Evolutionary conservation across 2,888 invertebrate genomes (phyloP), one percentile per base, ranked within the genome.

Genomic region (Tethea ocularis): DNA sequence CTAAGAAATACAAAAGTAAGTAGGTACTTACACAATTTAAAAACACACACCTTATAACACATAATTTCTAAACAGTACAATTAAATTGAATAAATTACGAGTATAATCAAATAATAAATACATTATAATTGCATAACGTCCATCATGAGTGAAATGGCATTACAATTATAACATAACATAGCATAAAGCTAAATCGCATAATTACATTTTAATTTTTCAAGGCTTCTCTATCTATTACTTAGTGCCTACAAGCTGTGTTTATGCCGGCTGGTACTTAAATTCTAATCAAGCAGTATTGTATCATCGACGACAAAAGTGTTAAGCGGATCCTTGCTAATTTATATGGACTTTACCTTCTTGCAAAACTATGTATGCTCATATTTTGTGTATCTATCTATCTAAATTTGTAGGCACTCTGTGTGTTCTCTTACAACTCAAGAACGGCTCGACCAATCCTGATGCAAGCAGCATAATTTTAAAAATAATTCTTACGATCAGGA

Each of bases 261-360:
- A 46, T 53, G 29, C 29, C 24, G 41, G 23, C 20, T n/a, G 41
- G 59, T 61, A 61, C 60, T 69, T 69, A 67, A 63, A 67, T 64
- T 63, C 64, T 63, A 67, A 69, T 69, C 62, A 66, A 62, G 61
- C 51, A n/a, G 38, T 38, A 38, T 51, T 61, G 57, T 57, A 23
- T 23, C 55, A 24, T 46, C 26, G 52, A 20, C 10, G 20, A 46
- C 10, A 46, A 10, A 46, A 46, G 46, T 20, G 5, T 46, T 46
- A 17, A 1, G 20, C 1, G 46, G 10, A 20, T 20, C 10, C 10
- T 10, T 8, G 2, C 10, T 20, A 2, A 20, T 10, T 2, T 20
- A 20, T n/a, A n/a, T n/a, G n/a, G n/a, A n/a, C n/a, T n/a, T n/a
- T n/a, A n/a, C n/a, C n/a, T n/a, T n/a, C n/a, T n/a, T 24, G 2